phyloP scores from a whole-genome alignment of 2,888 invertebrate species.

The Epistrophe grossulariae region DNA sequence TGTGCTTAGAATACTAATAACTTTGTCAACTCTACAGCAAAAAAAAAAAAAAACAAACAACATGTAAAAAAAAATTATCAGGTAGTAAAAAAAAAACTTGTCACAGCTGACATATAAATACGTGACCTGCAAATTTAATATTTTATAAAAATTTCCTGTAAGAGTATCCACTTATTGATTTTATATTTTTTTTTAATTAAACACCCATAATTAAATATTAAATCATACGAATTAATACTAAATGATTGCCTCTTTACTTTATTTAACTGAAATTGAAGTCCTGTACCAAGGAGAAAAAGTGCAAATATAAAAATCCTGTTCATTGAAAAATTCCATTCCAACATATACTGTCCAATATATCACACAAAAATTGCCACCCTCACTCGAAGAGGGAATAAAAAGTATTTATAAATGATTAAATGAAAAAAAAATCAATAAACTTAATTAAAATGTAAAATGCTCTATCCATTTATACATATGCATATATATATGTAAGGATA shows the following conservation, averaged over 20 bases:
- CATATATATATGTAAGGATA: background rate
- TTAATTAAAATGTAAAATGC: slow-evolving; percentile 72
- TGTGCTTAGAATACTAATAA: slow-evolving; percentile 13
- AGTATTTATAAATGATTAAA: background rate
- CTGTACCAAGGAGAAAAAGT: slow-evolving; percentile 7
- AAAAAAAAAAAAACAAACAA: background rate
- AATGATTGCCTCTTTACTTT: background rate
- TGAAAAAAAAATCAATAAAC: slow-evolving; percentile 67
- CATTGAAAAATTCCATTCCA: background rate
- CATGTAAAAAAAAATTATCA: slow-evolving; percentile 21
- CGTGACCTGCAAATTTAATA: background rate
- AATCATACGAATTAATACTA: slow-evolving; percentile 54
- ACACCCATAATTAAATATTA: slow-evolving; percentile 44
- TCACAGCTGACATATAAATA: background rate
- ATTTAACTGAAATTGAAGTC: background rate
- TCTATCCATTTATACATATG: too few species aligned
- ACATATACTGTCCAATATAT: background rate
- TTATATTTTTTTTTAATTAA: slow-evolving; percentile 11
- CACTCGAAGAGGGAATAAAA: background rate
- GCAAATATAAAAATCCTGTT: slow-evolving; percentile 2
- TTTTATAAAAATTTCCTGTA: background rate
- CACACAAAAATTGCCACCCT: background rate
- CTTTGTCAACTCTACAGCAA: background rate
- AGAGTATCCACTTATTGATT: slow-evolving; percentile 5
- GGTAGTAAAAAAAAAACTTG: slow-evolving; percentile 20